A percentile compares a stretch with the other conserved stretches of the same genome.
Evolutionary conservation across 2,888 invertebrate genomes (phyloP).

Genomic region (Hymenopus coronatus): DNA sequence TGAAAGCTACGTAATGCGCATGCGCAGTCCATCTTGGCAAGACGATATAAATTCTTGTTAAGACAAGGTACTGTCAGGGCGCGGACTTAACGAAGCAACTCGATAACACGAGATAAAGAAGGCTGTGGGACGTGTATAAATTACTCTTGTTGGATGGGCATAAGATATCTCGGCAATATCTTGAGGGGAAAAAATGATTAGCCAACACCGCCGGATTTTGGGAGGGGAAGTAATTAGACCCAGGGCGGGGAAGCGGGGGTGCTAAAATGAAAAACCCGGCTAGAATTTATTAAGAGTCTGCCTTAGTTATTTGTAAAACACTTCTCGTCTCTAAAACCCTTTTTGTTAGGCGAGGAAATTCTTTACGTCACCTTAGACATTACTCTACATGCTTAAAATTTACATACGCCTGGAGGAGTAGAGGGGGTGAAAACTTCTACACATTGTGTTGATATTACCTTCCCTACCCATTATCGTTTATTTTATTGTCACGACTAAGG

Average conservation of each 20-base stretch:
- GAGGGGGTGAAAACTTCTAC: too few relatives aligned
- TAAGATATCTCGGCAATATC: not conserved
- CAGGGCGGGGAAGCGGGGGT: too few relatives aligned
- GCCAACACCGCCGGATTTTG: not conserved
- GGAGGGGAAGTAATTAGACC: not conserved
- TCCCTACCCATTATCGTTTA: too few relatives aligned
- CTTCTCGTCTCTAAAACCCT: not conserved
- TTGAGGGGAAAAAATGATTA: not conserved
- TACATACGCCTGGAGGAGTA: too few relatives aligned
- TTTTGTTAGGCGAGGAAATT: not conserved
- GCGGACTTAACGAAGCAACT: not conserved
- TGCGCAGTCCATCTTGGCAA: not conserved
- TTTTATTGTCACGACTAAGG: too few relatives aligned
- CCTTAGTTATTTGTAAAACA: not conserved
- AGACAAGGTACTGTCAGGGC: not conserved
- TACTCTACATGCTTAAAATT: too few relatives aligned
- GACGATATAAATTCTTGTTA: not conserved
- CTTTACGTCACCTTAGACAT: not conserved
- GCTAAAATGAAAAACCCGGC: not conserved
- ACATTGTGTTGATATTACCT: too few relatives aligned
- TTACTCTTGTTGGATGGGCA: not conserved
- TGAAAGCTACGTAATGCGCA: too few relatives aligned
- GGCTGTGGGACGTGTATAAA: not conserved
- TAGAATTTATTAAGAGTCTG: not conserved
- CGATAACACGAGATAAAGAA: not conserved